phyloP scores from a whole-genome alignment of 2,797 vertebrate species.

The Bucorvus abyssinicus region DNA sequence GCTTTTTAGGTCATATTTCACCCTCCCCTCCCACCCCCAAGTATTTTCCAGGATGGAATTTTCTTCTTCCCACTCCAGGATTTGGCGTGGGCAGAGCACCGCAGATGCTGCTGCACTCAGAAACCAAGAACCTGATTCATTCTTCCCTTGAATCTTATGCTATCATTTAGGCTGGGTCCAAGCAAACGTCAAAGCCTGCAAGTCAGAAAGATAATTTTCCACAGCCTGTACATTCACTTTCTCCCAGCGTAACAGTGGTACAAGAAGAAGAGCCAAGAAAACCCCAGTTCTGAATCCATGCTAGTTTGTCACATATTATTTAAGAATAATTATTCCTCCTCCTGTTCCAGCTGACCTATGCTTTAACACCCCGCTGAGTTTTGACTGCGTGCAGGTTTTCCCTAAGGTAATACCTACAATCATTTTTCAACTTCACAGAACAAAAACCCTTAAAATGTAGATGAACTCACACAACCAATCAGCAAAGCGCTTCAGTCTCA shows the following conservation, averaged over 20 bases:
- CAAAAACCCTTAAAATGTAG: not conserved
- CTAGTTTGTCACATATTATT: not conserved
- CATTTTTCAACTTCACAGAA: not conserved
- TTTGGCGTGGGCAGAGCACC: slow-evolving; percentile 37
- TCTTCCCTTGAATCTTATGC: slow-evolving; percentile 13
- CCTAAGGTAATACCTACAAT: not conserved
- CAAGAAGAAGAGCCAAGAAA: not conserved
- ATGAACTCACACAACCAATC: not conserved
- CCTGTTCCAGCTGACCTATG: not conserved
- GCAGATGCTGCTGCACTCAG: slow-evolving; percentile 51
- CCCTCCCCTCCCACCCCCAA: not conserved
- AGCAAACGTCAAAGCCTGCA: not conserved
- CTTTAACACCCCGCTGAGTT: not conserved
- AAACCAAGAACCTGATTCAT: slow-evolving; percentile 56
- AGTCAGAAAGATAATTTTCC: not conserved
- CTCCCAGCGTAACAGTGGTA: fast-evolving
- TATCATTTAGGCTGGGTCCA: not conserved
- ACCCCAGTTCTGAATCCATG: not conserved
- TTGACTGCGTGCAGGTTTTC: not conserved
- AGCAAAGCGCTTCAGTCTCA: not conserved
- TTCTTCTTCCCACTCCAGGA: slow-evolving; percentile 59
- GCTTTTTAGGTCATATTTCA: slow-evolving; percentile 52
- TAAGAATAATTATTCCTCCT: not conserved
- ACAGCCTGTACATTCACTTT: not conserved
- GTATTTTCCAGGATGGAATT: slow-evolving; percentile 53